Percentiles rank a stretch among this genome's conserved stretches.
These are phyloP conservation scores for Grapholita molesta DNA, from an alignment of 1,140 invertebrate genomes.

Conservation along the genomic window DNA sequence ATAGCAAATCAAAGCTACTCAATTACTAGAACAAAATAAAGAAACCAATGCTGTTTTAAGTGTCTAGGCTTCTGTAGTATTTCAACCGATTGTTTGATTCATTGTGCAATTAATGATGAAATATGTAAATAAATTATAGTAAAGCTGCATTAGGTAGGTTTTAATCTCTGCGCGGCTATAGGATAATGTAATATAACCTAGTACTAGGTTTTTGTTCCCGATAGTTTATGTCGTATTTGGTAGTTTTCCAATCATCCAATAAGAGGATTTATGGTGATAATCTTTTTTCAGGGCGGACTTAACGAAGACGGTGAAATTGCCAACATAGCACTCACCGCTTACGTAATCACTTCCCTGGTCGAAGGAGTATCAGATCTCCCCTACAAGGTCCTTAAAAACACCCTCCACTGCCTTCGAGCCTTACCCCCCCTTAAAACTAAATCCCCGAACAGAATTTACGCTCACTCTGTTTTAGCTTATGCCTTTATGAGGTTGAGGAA, in stretches of 20 bases:
- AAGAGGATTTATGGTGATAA: background rate
- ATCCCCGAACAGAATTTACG: constrained; percentile 41
- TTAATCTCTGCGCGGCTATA: no score
- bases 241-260: background rate
- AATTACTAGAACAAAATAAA: no score
- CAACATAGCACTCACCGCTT: constrained; percentile 82
- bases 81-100: no score
- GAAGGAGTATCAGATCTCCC: constrained; percentile 75
- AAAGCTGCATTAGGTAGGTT: no score
- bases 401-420: constrained; percentile 79
- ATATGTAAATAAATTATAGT: no score
- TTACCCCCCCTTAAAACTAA: constrained; percentile 41
- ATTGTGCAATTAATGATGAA: no score
- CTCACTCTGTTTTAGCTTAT: constrained; percentile 46
- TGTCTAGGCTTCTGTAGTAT: no score
- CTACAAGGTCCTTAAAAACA: constrained; percentile 70
- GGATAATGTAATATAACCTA: no score
- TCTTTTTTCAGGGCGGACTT: constrained; percentile 79
- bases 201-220: no score
- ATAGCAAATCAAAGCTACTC: no score
- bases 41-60: no score
- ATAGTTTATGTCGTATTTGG: no score
- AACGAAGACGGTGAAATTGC: constrained; percentile 80
- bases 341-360: constrained; percentile 82
- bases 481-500: constrained; percentile 46